Base-by-base conservation (phyloP, 1,140 invertebrate species). In the Neodiprion fabricii region DNA sequence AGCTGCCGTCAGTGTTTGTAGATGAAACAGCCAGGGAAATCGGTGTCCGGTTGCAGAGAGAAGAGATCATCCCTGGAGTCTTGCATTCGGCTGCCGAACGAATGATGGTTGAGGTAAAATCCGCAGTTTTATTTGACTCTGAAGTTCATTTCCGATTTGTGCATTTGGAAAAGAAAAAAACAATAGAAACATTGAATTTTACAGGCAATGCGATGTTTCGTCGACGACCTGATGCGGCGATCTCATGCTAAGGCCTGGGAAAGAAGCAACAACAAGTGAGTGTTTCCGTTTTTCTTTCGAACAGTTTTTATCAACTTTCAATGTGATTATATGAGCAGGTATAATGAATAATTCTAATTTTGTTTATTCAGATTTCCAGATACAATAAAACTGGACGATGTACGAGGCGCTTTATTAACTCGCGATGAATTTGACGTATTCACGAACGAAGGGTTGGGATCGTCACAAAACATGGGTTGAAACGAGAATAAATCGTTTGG, bases 371-470 rank as follows among this genome's bases (percentile, higher is more conserved):
- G 78, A 65, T 79, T 66, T 75, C 79, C 80, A 28, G 75, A 79
- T 28, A 48, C 73, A 5, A 82, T 87, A 28, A 77, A 72, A 48
- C 21, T 81, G 49, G 79, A 83, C 50, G 87, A 89, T 70, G 83
- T 89, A 9, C 81, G 79, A 73, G 71, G 70, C 28, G 87, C 85
- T 40, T 74, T 89, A 11, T 68, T 74, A 2, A 82, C 65, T 72
- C 82, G 84, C 11, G 84, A 88, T 69, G 86, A 87, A 76, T 88
- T 88, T 66, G 83, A 88, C 53, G 78, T 88, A 67, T 87, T 89
- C 69, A 88, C 87, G 21, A 88, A 88, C 76, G 78, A 75, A 40
- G 86, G 86, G 17, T 72, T 88, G 40, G 86, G 85, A 48, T 81
- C 85, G 53, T 61, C n/a, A 61, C 53, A 61, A 61, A 61, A 61